Base-by-base conservation (phyloP, 2,113 vertebrate genomes). In the Poeciliopsis retropinna region DNA sequence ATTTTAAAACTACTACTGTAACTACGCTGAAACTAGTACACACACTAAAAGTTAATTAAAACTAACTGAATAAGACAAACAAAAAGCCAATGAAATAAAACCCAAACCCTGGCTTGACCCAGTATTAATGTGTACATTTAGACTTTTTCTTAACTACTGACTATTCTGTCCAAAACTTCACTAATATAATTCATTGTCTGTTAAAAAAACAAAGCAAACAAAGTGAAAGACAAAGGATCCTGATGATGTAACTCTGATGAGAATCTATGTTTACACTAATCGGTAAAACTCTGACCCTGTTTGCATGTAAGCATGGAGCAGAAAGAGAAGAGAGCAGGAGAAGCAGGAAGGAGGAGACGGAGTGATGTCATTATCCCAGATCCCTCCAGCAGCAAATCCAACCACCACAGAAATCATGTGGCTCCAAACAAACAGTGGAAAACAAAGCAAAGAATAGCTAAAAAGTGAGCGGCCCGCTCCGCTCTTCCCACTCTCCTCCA, bases 341-440 rank as follows among this genome's bases (percentile, higher is more conserved):
- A 71, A 5, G 27, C 6, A 68, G 37, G 72, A 64, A 75, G 62
- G 60, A 81, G 60, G 83, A 82, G 81, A 82, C 28, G 4, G 75
- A 75, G 85, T 77, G 60, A 94, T 90, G 83, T 73, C 80, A 89
- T 84, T 87, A 88, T 68, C 70, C 81, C 22, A 15, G 67, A 82
- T 74, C 72, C 77, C 25, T 60, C 32, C 17, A 6, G 80, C 37
- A 28, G 19, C 74, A 57, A 78, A 67, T 72, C 37, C 57, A 37
- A 39, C 34, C 67, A 14, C 14, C 32, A 61, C 91, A 91, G 73
- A 87, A 66, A 83, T 83, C 76, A 84, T 86, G 86, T 78, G 80
- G 85, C 80, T 81, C 77, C 87, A 89, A 93, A 90, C 91, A 86
- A 83, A 71, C 75, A 89, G 37, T 41, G 39, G 82, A 83, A 91